A percentile compares a stretch with the other conserved stretches of the same genome.
Conservation (phyloP, 2,113 vertebrate species). For the human (Homo sapiens) region GRCh38 chr4:187814001-187814500, state of each 20-base stretch:
- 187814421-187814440: not conserved
- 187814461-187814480: not conserved
- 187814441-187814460: not conserved
- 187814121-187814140: slow-evolving; percentile 22
- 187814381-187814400: slow-evolving; percentile 50
- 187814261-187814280: slow-evolving; percentile 63
- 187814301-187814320: slow-evolving; percentile 74
- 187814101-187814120: slow-evolving; percentile 37
- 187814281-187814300: slow-evolving; percentile 72
- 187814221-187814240: slow-evolving; percentile 69
- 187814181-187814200: slow-evolving; percentile 73
- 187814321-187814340: slow-evolving; percentile 59
- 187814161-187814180: slow-evolving; percentile 69
- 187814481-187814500: accelerated
- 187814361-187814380: slow-evolving; percentile 52
- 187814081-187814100: slow-evolving; percentile 61
- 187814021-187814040: slow-evolving; percentile 62
- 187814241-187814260: slow-evolving; percentile 65
- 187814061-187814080: slow-evolving; percentile 42
- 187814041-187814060: slow-evolving; percentile 58
- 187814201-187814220: slow-evolving; percentile 69
- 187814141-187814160: slow-evolving; percentile 63
- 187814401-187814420: not conserved
- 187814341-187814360: slow-evolving; percentile 65
- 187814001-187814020: slow-evolving; percentile 14